These are phyloP conservation scores for Drosophila arizonae DNA, from an alignment of 1,140 invertebrate species.

Conservation along the genomic window DNA sequence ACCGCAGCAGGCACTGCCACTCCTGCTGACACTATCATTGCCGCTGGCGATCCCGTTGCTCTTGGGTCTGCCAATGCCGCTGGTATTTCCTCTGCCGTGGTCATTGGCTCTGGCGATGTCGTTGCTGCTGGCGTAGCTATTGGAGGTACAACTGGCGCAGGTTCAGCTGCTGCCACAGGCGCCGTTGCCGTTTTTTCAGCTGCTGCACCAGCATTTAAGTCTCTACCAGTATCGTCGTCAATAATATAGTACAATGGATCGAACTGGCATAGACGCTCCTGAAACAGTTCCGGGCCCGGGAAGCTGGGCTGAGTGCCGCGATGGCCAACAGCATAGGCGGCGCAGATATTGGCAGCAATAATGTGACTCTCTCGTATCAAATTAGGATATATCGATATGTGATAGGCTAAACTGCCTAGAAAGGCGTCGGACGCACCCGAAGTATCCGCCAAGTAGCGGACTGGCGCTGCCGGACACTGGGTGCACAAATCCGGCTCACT, in stretches of 20 bases:
- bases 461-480: conserved; percentile 86
- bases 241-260: conserved; percentile 35
- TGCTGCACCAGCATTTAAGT: no score
- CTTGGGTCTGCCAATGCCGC: no score
- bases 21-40: no score
- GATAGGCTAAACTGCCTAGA: conserved; percentile 92
- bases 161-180: background rate
- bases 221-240: background rate
- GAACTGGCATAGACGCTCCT: conserved; percentile 14
- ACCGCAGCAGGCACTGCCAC: no score
- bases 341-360: conserved; percentile 88
- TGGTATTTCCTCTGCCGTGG: no score
- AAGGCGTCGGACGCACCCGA: conserved; percentile 97
- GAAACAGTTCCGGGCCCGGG: conserved; percentile 24
- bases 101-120: no score
- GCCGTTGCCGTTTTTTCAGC: background rate
- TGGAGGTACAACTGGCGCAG: background rate
- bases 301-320: conserved; percentile 90
- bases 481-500: conserved; percentile 80
- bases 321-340: conserved; percentile 89
- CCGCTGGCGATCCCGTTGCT: no score
- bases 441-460: conserved; percentile 89
- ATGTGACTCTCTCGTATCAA: conserved; percentile 87
- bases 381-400: conserved; percentile 85
- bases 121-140: background rate